Base-by-base conservation (phyloP, 2,888 invertebrate genomes). In the Hedya salicella region DNA sequence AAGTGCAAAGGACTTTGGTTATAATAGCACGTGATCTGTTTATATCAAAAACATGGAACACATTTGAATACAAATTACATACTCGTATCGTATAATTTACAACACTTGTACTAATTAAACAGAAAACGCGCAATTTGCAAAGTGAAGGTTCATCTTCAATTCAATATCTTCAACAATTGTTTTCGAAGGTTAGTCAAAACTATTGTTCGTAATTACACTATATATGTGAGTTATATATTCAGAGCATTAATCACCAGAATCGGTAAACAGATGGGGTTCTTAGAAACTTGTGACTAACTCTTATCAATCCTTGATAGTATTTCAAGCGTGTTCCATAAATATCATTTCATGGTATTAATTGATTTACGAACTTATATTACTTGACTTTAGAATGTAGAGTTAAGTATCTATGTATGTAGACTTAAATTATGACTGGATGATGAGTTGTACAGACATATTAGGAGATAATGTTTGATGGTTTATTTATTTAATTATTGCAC, bases 171-270 rank as follows among this genome's bases (percentile, higher is more conserved):
- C 56, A 30, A 44, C 62, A 62, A 16, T 19, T 63, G 42, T 63
- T 49, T 49, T 14, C n/a, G 64, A 64, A 64, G 64, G 64, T 64
- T 39, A 39, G 16, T 16, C 8, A 57, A 11, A 57, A 44, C 50
- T 16, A 50, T 44, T 50, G 57, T n/a, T 25, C 53, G 13, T 14
- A 16, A 19, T 8, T 11, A 42, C 30, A 11, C 17, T 1, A 21
- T 46, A 25, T 9, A 4, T 14, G 25, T 13, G 4, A 14, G 21
- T 17, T 11, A 40, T 19, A 32, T n/a, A 21, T 48, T 21, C 39
- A 25, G 21, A 36, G 11, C 49, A 64, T 59, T 59, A 52, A 64
- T 64, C 52, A 60, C 14, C 9, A 16, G 25, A 30, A 39, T 50
- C 16, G 30, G 13, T 14, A 60, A 39, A 53, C 59, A 59, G 21